A percentile compares a stretch with the other conserved stretches of the same genome.
Evolutionary conservation across 2,888 invertebrate species (phyloP).

Genomic region (Fabriciana adippe): DNA sequence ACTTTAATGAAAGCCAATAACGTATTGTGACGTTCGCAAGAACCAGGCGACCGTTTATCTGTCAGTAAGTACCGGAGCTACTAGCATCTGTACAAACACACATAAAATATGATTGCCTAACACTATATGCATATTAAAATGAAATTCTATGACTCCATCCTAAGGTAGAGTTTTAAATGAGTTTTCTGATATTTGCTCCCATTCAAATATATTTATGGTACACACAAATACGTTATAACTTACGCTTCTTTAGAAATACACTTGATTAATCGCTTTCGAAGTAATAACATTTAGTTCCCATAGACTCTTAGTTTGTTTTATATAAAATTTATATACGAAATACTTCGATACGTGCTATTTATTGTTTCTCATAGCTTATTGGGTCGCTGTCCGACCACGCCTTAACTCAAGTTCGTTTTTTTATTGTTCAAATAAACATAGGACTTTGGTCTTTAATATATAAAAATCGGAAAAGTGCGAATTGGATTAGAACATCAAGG

Average conservation of each 20-base stretch:
- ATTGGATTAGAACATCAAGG: too few species aligned
- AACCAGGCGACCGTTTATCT: conserved; percentile 62
- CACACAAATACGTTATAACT: conserved; percentile 18
- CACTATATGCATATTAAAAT: conserved; percentile 9
- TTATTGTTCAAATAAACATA: too few species aligned
- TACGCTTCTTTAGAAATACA: conserved; percentile 25
- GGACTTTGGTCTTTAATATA: too few species aligned
- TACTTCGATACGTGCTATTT: too few species aligned
- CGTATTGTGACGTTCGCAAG: conserved; percentile 66
- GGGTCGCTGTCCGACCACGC: too few species aligned
- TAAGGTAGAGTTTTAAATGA: conserved; percentile 19
- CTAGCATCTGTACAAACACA: conserved; percentile 32
- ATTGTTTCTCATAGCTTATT: too few species aligned
- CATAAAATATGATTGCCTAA: conserved; percentile 32
- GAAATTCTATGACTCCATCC: conserved; percentile 11
- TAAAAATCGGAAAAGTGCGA: too few species aligned
- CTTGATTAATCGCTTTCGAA: conserved; percentile 18
- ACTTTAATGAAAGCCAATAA: conserved; percentile 62
- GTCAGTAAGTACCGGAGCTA: conserved; percentile 45
- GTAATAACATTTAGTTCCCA: conserved; percentile 7
- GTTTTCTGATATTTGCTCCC: not conserved
- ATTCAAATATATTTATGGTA: conserved; percentile 25
- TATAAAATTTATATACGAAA: too few species aligned
- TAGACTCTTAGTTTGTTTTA: not conserved
- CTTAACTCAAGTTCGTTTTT: too few species aligned